Evolutionary conservation across 2,113 vertebrate species (phyloP), one percentile per base, ranked within the genome.

Genomic region (Irena cyanogastra): DNA sequence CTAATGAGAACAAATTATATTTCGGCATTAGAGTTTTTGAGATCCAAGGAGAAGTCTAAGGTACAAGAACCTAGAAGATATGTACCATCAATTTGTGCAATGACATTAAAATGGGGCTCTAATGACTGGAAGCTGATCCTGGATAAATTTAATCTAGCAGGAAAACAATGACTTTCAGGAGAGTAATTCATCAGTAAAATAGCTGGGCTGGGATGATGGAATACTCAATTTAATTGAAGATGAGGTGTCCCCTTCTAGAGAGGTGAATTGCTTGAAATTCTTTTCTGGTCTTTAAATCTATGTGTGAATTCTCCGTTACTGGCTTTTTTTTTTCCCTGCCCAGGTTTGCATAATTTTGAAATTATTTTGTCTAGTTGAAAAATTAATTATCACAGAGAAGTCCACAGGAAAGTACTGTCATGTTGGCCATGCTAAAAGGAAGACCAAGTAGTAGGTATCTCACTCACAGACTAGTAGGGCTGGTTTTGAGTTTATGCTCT

Each of bases 1-100:
- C 20, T 92, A 95, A 81, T 57, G 44, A 89, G 64, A 86, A 87
- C 60, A 78, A 92, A 95, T 70, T 47, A 74, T 70, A 81, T 85
- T 88, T 87, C 80, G 50, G 17, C 72, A 82, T 74, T 85, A 44
- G 78, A 52, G 17, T 20, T 85, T 84, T 77, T 75, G 35, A 92
- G 52, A 87, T 60, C 21, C 37, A 86, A 21, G 7, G 49, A n/a
- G 44, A 89, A 28, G 69, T 33, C 52, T 78, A 49, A 71, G 18
- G 65, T 78, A 64, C 20, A 49, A 74, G 60, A 86, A 85, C 96
- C 44, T 66, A 71, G 68, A 80, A 83, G 23, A 70, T 3, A 4
- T 35, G 52, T 81, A 17, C n/a, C 77, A 81, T 61, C 83, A 77
- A 57, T 94, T 81, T 94, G 69, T 92, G 61, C 79, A 90, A 45